These are phyloP conservation scores for Florisuga fusca DNA, from an alignment of 2,797 vertebrate genomes.

Conservation along the genomic window DNA sequence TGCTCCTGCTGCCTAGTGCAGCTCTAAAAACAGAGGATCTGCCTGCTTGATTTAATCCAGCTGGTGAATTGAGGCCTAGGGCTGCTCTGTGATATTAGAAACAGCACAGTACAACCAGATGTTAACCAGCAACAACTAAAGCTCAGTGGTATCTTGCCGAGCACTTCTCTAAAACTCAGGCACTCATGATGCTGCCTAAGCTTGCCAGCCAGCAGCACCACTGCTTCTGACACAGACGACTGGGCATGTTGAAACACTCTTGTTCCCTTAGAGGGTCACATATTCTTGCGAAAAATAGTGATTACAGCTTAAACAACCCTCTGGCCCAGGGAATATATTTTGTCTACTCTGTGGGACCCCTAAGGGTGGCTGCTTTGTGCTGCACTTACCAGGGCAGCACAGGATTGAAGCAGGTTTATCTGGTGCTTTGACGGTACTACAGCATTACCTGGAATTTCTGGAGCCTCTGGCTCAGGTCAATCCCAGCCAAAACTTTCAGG, in stretches of 20 bases:
- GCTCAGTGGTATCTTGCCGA: not conserved
- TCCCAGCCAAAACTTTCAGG: not conserved
- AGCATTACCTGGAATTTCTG: not conserved
- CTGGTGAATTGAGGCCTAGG: not conserved
- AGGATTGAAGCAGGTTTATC: not conserved
- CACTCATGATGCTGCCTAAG: not conserved
- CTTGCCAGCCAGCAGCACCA: not conserved
- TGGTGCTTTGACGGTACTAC: not conserved
- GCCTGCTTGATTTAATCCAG: slow-evolving; percentile 28
- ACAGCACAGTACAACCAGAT: not conserved
- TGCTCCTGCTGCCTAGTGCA: slow-evolving; percentile 15
- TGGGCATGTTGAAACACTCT: not conserved
- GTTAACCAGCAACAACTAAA: slow-evolving; percentile 13
- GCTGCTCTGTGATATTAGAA: not conserved
- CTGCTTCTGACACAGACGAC: not conserved
- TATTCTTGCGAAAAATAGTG: not conserved
- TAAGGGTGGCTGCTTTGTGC: not conserved
- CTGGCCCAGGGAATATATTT: not conserved
- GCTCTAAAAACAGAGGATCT: slow-evolving; percentile 21
- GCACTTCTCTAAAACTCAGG: not conserved
- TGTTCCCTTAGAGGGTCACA: not conserved
- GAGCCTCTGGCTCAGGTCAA: not conserved
- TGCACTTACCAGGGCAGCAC: not conserved
- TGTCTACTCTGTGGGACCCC: not conserved
- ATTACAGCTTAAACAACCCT: not conserved